These are phyloP conservation scores for Siniperca obscura DNA, from an alignment of 2,797 vertebrate species.

Conservation along the genomic window DNA sequence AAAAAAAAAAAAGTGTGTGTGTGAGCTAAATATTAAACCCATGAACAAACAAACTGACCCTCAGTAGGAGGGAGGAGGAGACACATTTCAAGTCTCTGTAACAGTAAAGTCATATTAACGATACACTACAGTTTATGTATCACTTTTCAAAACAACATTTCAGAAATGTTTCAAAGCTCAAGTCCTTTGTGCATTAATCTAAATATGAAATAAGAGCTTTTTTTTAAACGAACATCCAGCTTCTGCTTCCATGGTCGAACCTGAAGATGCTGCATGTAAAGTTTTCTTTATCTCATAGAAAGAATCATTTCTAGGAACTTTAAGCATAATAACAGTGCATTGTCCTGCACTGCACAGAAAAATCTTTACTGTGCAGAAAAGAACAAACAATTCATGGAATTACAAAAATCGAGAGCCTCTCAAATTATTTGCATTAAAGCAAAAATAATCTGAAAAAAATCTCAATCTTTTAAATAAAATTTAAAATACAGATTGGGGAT, in stretches of 20 bases:
- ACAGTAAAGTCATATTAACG: background rate
- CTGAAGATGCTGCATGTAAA: background rate
- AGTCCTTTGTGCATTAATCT: too few species aligned
- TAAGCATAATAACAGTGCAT: background rate
- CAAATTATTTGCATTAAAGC: background rate
- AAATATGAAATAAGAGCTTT: background rate
- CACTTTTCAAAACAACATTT: background rate
- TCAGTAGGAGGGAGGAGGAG: slow-evolving; percentile 54
- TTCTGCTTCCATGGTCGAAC: too few species aligned
- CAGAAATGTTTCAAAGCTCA: background rate
- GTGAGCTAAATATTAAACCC: slow-evolving; percentile 80
- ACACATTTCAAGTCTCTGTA: background rate
- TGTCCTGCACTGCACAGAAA: too few species aligned
- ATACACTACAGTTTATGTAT: too few species aligned
- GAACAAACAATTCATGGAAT: background rate
- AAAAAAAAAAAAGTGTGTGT: slow-evolving; percentile 27
- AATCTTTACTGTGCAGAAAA: background rate
- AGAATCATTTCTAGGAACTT: background rate
- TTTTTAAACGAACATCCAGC: background rate
- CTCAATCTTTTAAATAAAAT: background rate
- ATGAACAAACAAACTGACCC: slow-evolving; percentile 68
- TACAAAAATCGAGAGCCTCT: background rate
- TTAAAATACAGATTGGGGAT: background rate
- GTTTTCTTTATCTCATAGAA: background rate
- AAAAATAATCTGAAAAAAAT: background rate